Conservation (phyloP, 2,888 invertebrate species). For the Plebejus argus region DNA sequence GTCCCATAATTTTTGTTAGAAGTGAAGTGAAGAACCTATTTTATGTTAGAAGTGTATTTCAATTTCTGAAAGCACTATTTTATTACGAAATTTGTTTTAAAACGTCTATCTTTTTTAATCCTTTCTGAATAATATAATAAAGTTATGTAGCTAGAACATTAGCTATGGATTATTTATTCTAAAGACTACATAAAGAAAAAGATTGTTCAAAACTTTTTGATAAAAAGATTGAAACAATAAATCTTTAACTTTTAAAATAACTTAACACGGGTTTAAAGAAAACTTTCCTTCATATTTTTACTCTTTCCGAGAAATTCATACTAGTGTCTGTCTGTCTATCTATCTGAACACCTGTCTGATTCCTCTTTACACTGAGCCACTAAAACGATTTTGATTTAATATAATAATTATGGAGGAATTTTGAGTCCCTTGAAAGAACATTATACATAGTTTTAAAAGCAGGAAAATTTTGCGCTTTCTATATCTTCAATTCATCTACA, state of each 20-base stretch:
- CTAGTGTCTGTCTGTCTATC: not conserved
- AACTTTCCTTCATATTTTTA: slow-evolving; percentile 3
- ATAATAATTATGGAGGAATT: too few relatives aligned
- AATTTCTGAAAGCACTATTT: not conserved
- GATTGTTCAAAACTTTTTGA: not conserved
- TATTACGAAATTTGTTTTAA: not conserved
- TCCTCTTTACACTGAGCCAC: too few relatives aligned
- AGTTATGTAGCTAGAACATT: not conserved
- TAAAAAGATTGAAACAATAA: slow-evolving; percentile 19
- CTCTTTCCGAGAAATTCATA: not conserved
- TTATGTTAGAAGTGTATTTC: not conserved
- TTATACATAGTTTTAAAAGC: too few relatives aligned
- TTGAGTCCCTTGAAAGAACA: too few relatives aligned
- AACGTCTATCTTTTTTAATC: not conserved
- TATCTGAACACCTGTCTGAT: not conserved
- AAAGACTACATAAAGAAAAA: not conserved
- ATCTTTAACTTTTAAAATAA: slow-evolving; percentile 10
- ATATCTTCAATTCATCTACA: too few relatives aligned
- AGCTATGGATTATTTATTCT: not conserved
- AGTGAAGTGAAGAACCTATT: slow-evolving; percentile 17
- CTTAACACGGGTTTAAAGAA: slow-evolving; percentile 6
- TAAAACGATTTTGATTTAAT: too few relatives aligned
- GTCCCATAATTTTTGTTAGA: slow-evolving; percentile 12
- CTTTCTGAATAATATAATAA: not conserved
- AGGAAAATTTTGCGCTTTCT: too few relatives aligned